Evolutionary conservation across 1,140 invertebrate genomes (phyloP).

Genomic region (Tenebrio molitor): DNA sequence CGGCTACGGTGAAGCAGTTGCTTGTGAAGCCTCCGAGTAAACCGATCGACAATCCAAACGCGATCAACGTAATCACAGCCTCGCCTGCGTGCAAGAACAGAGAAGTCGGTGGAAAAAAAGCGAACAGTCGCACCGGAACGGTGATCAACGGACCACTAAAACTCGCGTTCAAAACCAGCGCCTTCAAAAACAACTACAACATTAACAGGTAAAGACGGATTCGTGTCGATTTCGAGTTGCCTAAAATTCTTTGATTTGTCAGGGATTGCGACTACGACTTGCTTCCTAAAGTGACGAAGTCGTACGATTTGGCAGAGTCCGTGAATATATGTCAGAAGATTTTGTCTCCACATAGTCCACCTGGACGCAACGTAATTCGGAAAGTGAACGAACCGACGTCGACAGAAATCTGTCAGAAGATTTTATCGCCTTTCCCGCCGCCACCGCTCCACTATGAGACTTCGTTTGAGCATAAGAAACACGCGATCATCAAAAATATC

Average conservation of each 20-base stretch:
- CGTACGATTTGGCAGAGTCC: conserved; percentile 56
- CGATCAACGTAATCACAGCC: conserved; percentile 64
- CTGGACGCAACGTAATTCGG: conserved; percentile 45
- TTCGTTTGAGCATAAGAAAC: conserved; percentile 61
- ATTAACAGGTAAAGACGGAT: conserved; percentile 60
- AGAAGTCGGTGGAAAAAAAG: conserved; percentile 20
- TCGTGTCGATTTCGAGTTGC: conserved; percentile 23
- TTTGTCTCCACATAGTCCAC: conserved; percentile 44
- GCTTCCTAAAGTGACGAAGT: conserved; percentile 52
- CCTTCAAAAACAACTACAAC: conserved; percentile 64
- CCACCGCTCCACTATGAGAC: conserved; percentile 62
- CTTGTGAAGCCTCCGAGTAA: conserved; percentile 22
- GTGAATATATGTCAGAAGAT: conserved; percentile 60
- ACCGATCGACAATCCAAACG: conserved; percentile 63
- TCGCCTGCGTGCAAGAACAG: conserved; percentile 51
- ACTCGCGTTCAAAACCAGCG: conserved; percentile 64
- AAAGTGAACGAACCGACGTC: conserved; percentile 49
- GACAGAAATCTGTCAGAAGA: conserved; percentile 58
- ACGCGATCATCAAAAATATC: conserved; percentile 65
- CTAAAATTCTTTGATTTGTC: conserved; percentile 42
- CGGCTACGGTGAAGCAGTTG: conserved; percentile 44
- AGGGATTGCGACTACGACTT: conserved; percentile 56
- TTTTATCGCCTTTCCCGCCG: conserved; percentile 45
- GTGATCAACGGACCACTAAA: conserved; percentile 64
- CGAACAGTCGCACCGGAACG: conserved; percentile 46